Evolutionary conservation across 2,888 invertebrate genomes (phyloP).

Genomic region (Cyclophora punctaria): DNA sequence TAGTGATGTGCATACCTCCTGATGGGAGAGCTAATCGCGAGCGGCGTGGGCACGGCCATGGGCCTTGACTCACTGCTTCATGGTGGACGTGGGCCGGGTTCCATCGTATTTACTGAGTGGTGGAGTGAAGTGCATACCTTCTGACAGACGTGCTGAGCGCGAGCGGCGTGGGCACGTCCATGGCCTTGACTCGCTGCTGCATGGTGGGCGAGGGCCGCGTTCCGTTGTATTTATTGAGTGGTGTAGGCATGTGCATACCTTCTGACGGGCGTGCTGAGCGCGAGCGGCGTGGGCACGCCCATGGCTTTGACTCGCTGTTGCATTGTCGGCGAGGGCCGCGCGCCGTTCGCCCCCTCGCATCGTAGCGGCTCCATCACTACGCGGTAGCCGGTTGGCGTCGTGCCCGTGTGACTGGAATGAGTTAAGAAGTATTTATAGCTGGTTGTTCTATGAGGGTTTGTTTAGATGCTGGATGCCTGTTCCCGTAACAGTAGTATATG

Average conservation of each 20-base stretch:
- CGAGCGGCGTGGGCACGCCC: constrained; percentile 91
- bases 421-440: no score
- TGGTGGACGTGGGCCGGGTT: constrained; percentile 82
- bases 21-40: constrained; percentile 90
- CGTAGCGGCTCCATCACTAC: constrained; percentile 71
- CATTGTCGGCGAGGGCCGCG: constrained; percentile 85
- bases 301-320: constrained; percentile 92
- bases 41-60: constrained; percentile 90
- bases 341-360: constrained; percentile 62
- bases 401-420: constrained; percentile 55
- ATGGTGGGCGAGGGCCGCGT: constrained; percentile 84
- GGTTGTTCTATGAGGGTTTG: no score
- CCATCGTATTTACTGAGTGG: constrained; percentile 25
- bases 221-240: no score
- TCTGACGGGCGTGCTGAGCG: constrained; percentile 90
- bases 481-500: no score
- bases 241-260: no score
- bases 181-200: constrained; percentile 92
- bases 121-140: constrained; percentile 74
- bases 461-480: no score
- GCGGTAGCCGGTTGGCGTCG: constrained; percentile 63
- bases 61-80: constrained; percentile 93
- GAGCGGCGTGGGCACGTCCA: constrained; percentile 91
- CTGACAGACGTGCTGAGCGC: constrained; percentile 91
- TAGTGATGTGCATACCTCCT: constrained; percentile 66